These are phyloP conservation scores for Muntiacus reevesi DNA, from an alignment of 2,113 vertebrate species.

Conservation along the genomic window DNA sequence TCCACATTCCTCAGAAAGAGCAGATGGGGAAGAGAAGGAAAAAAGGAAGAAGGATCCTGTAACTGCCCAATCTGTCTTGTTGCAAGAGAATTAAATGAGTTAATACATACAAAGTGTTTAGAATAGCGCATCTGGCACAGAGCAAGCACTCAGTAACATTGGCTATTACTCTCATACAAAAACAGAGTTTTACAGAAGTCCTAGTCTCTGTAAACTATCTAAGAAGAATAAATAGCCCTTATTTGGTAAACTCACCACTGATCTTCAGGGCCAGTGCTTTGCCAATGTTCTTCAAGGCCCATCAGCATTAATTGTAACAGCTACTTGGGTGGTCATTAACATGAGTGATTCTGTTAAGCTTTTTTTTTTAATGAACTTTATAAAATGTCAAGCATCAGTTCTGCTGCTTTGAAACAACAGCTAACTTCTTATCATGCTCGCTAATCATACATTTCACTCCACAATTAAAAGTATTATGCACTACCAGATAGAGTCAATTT, in stretches of 20 bases:
- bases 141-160: not conserved
- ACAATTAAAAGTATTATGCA: not conserved
- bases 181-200: not conserved
- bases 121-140: not conserved
- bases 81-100: not conserved
- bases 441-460: not conserved
- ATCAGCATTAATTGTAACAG: conserved; percentile 18
- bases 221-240: conserved; percentile 47
- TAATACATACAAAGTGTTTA: not conserved
- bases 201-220: not conserved
- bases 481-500: not conserved
- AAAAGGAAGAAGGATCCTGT: not conserved
- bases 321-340: conserved; percentile 57
- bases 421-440: not conserved
- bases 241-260: conserved; percentile 29
- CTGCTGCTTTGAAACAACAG: conserved; percentile 34
- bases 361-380: not conserved
- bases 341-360: conserved; percentile 29
- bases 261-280: conserved; percentile 1
- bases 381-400: conserved; percentile 26
- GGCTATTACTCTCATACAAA: not conserved
- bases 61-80: not conserved
- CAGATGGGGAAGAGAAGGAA: not conserved
- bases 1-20: not conserved
- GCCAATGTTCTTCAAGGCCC: conserved; percentile 31